A percentile compares a stretch with the other conserved stretches of the same genome.
phyloP scores from a whole-genome alignment of 2,888 invertebrate species.

The Orchestes rusci region DNA sequence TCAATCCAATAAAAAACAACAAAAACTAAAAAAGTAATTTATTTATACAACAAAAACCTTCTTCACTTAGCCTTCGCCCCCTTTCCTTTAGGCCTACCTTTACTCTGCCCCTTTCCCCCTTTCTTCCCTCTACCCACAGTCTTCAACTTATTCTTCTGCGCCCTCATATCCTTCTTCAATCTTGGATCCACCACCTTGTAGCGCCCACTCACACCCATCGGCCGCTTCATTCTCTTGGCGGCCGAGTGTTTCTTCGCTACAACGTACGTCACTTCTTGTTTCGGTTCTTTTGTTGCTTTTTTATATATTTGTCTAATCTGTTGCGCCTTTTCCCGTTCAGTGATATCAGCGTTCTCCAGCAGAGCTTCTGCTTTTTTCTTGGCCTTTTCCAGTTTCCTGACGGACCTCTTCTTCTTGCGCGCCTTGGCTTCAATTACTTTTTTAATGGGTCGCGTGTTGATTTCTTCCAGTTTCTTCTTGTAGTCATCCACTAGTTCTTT shows the following conservation, averaged over 20 bases:
- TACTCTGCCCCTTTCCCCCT: slow-evolving; percentile 27
- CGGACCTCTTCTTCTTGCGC: slow-evolving; percentile 86
- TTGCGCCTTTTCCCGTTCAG: slow-evolving; percentile 87
- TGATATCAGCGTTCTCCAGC: slow-evolving; percentile 82
- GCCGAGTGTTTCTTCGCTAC: slow-evolving; percentile 84
- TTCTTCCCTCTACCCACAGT: slow-evolving; percentile 35
- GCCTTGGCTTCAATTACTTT: slow-evolving; percentile 98
- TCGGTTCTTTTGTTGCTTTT: slow-evolving; percentile 76
- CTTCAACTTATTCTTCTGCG: slow-evolving; percentile 48
- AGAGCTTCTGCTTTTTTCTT: slow-evolving; percentile 94
- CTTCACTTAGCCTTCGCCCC: slow-evolving; percentile 3
- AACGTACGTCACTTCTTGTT: slow-evolving; percentile 87
- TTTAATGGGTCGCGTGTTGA: slow-evolving; percentile 93
- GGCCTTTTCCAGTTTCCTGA: slow-evolving; percentile 82
- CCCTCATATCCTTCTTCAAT: slow-evolving; percentile 88
- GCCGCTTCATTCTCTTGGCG: slow-evolving; percentile 69
- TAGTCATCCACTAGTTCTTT: slow-evolving; percentile 82
- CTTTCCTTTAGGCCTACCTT: slow-evolving; percentile 6
- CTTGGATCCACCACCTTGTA: slow-evolving; percentile 94
- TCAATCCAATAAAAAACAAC: no score
- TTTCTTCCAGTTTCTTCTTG: slow-evolving; percentile 70
- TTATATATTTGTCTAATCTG: slow-evolving; percentile 91
- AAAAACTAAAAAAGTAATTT: no score
- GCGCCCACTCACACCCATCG: slow-evolving; percentile 82
- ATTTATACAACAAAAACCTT: not conserved